Base-by-base conservation (phyloP, 2,113 vertebrate genomes). In the Phalacrocorax pelagicus region DNA sequence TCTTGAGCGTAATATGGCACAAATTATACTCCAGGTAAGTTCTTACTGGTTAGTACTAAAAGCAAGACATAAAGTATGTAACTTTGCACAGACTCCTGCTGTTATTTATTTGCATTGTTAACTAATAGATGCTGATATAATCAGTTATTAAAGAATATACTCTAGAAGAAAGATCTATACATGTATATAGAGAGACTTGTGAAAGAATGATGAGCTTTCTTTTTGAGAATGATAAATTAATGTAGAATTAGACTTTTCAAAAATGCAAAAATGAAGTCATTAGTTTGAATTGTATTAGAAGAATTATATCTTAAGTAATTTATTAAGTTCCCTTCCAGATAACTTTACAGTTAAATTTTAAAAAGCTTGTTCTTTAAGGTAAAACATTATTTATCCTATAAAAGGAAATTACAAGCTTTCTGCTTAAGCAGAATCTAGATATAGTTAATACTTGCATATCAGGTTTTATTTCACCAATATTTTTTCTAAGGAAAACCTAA, bases 21-120 rank as follows among this genome's bases (percentile, higher is more conserved):
- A 90, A 86, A 83, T 96, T 77, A 57, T 63, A 79, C 26, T 86
- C 21, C 46, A 70, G 57, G 66, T 82, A 52, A 47, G 22, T 91
- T 96, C 69, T 32, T 61, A 24, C 66, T 65, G 42, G 67, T 90
- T 92, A 74, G 72, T 92, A 65, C 32, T 94, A 84, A 93, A 88
- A 83, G 22, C 11, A 85, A 42, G 52, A 32, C 14, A n/a, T 27
- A 15, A n/a, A 58, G 10, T 81, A 65, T 63, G 59, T 88, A 52
- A 59, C 34, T 81, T 92, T 66, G 65, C 27, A 54, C 11, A 55
- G 36, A 46, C n/a, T 94, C 85, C 46, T 87, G 47, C 34, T 92
- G 57, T 38, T 90, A 5, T 72, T 63, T 81, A 12, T 65, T 27
- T 36, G 2, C 75, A 27, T 49, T 49, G 44, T 63, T 87, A 79